Evolutionary conservation across 2,888 invertebrate species (phyloP), one percentile per base, ranked within the genome.

Genomic region (Stenichneumon culpator): DNA sequence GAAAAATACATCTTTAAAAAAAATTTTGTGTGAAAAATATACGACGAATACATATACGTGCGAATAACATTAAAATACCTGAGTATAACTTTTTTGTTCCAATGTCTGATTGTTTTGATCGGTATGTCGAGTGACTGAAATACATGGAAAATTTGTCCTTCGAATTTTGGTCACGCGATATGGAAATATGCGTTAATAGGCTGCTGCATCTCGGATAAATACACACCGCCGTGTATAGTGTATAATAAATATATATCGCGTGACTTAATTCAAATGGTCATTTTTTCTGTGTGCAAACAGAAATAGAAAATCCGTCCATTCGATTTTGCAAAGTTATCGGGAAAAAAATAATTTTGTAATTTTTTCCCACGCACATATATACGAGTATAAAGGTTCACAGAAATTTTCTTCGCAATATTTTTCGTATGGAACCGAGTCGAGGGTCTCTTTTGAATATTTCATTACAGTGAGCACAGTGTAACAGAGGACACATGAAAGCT

Each of bases 401-500:
- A 63, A 63, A 28, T 60, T 28, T 32, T 63, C 32, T 63, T 32
- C 14, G 9, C 5, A 16, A 63, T 28, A 63, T 28, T 63, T 63
- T 63, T 0, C 63, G 63, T 63, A 9, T 16, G 28, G 47, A 36
- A 32, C 60, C 39, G 44, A 68, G 50, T 73, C 39, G 16, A 36
- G 70, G 28, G 39, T 11, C 67, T 52, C 47, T 47, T 32, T 70
- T 60, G 11, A 44, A 0, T 57, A 22, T 47, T 63, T 60, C 57
- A 60, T 50, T 63, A 77, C 80, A 77, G 72, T 60, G 72, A 77
- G 9, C 50, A 73, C 81, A 78, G 74, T 25, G 63, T 70, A 57
- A 82, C 57, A 60, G 36, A 75, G 74, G 74, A 79, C 70, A 83
- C 25, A 39, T 39, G 50, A 70, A 79, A 82, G 65, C 79, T 82